A percentile compares a stretch with the other conserved stretches of the same genome.
These are phyloP conservation scores for Toxotes jaculatrix DNA, from an alignment of 2,113 vertebrate genomes.

Conservation along the genomic window DNA sequence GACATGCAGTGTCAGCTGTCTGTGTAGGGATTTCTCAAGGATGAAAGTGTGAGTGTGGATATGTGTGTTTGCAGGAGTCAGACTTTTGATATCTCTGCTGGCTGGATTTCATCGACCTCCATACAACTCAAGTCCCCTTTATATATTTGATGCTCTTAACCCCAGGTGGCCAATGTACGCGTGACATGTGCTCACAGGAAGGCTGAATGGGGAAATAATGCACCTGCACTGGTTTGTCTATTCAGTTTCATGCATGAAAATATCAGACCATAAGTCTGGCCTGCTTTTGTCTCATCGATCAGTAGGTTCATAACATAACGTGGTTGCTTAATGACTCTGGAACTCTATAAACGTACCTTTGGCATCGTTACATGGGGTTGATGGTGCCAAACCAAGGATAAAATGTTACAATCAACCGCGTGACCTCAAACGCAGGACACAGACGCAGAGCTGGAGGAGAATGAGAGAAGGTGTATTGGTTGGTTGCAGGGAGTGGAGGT, in stretches of 20 bases:
- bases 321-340: background rate
- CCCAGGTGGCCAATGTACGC: too few relatives aligned
- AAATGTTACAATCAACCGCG: too few relatives aligned
- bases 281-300: too few relatives aligned
- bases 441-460: too few relatives aligned
- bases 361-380: background rate
- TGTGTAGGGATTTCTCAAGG: conserved; percentile 51
- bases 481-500: too few relatives aligned
- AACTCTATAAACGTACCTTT: background rate
- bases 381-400: background rate
- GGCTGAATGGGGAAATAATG: too few relatives aligned
- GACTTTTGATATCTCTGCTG: conserved; percentile 42
- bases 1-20: conserved; percentile 58
- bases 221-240: too few relatives aligned
- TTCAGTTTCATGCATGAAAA: too few relatives aligned
- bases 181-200: too few relatives aligned
- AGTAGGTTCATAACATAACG: background rate
- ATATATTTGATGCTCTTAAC: background rate
- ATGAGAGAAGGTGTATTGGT: too few relatives aligned
- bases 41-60: conserved; percentile 9
- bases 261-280: too few relatives aligned
- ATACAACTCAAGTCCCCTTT: background rate
- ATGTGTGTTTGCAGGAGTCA: conserved; percentile 29
- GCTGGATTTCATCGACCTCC: conserved; percentile 17
- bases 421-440: too few relatives aligned